Evolutionary conservation across 2,888 invertebrate species (phyloP), one percentile per base, ranked within the genome.

Genomic region (Plusia festucae): DNA sequence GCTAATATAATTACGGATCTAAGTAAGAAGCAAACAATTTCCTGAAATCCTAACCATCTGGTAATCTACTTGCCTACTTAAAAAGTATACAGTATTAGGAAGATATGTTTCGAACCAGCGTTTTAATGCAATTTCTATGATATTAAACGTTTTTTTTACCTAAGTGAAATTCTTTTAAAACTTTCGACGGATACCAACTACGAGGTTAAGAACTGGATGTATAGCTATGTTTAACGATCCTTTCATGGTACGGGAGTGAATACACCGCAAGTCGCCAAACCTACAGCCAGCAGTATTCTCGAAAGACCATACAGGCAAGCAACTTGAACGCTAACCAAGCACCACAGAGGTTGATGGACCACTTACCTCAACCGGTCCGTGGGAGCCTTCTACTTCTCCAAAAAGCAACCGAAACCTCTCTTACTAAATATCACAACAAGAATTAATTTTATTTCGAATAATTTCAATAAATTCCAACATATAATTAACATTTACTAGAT

Each of bases 401-500:
- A 83, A 84, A 85, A 82, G n/a, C 83, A 73, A 83, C 79, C 82
- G 82, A 83, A 85, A 83, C 87, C 82, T 86, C 85, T 84, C 84
- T 85, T 82, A 84, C 82, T 84, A 84, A 86, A 89, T 85, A 87
- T 83, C 85, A 87, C 86, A 82, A 85, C 86, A 82, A 88, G 87
- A 90, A 89, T 88, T 90, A 87, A 90, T 88, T 90, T 86, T 85
- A 88, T 90, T 90, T 90, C 85, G 83, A 89, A 90, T 88, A 91
- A 90, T 91, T 91, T 91, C 87, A 86, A 91, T 90, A 91, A 90
- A 90, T 90, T 89, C 87, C 88, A 78, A 87, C 89, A 88, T 91
- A 90, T 92, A 90, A 92, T 92, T 91, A 91, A 90, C 91, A 91
- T 92, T 91, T 85, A 89, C 89, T 88, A 89, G 88, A 91, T 90